Evolutionary conservation across 2,113 vertebrate genomes (phyloP).

Genomic region (Ptilonorhynchus violaceus): DNA sequence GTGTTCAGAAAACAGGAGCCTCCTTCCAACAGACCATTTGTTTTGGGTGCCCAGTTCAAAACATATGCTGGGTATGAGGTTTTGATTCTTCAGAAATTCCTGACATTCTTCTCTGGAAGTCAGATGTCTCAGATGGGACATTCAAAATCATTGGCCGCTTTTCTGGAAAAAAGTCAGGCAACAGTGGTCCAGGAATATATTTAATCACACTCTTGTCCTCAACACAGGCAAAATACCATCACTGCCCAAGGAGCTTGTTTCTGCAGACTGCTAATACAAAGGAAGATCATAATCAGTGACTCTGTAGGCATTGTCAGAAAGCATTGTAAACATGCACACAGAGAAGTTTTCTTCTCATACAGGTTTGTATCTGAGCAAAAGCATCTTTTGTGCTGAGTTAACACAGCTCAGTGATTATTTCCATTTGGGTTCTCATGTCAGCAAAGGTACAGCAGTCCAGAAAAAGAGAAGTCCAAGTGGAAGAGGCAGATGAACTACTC

Average conservation of each 20-base stretch:
- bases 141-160: not conserved
- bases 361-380: not conserved
- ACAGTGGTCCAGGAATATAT: not conserved
- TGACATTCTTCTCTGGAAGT: not conserved
- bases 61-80: not conserved
- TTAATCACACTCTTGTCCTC: not conserved
- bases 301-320: not conserved
- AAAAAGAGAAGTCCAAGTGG: not conserved
- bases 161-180: not conserved
- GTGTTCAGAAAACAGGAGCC: not conserved
- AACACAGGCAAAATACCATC: not conserved
- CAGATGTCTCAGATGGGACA: not conserved
- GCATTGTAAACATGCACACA: not conserved
- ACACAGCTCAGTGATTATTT: not conserved
- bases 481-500: not conserved
- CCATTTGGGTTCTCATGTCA: not conserved
- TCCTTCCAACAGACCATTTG: not conserved
- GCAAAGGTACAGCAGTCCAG: not conserved
- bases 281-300: not conserved
- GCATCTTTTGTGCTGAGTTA: not conserved
- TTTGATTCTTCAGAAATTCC: not conserved
- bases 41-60: not conserved
- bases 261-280: not conserved
- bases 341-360: not conserved
- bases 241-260: not conserved